Base-by-base conservation (phyloP, 2,888 invertebrate genomes). In the Patella ulyssiponensis region DNA sequence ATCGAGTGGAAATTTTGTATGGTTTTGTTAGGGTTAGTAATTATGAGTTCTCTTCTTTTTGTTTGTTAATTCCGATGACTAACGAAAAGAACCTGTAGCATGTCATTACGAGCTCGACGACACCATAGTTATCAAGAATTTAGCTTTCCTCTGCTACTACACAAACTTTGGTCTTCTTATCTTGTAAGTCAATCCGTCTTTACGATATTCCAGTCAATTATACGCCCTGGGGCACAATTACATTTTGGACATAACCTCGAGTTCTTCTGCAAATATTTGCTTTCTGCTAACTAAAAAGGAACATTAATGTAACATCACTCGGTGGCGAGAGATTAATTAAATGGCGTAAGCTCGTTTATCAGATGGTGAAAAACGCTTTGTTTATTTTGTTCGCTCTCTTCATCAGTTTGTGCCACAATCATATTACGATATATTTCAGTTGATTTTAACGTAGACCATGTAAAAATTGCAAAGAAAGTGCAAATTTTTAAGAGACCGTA, bases 161-260 rank as follows among this genome's bases (percentile, higher is more conserved):
- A 58, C 74, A 58, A 27, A 58, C 74, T 64, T 44, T 58, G 56
- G 74, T 64, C 74, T 74, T 74, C 74, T 74, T 74, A 74, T 64
- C 74, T 74, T 74, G 74, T 74, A 74, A 74, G 74, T 74, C 74
- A 74, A 74, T 74, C 74, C 64, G 44, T 64, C 64, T 64, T 74
- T 74, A 44, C 44, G 9, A 44, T 44, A 44, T 44, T 44, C 44
- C 44, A 44, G 44, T 44, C 44, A 44, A 44, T 44, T 44, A 44
- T 44, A 44, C 44, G 44, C 44, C 44, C 74, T 58, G 20, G 64
- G 74, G 33, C 27, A 64, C 74, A 74, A 74, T 74, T 74, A 74
- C 74, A 20, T 27, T 27, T 20, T 17, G 23, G n/a, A 33, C 58
- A 51, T n/a, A 58, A 58, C 74, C 51, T 74, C 64, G 58, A 64